Evolutionary conservation across 2,888 invertebrate genomes (phyloP).

Genomic region (Cremastobaeus sp.): DNA sequence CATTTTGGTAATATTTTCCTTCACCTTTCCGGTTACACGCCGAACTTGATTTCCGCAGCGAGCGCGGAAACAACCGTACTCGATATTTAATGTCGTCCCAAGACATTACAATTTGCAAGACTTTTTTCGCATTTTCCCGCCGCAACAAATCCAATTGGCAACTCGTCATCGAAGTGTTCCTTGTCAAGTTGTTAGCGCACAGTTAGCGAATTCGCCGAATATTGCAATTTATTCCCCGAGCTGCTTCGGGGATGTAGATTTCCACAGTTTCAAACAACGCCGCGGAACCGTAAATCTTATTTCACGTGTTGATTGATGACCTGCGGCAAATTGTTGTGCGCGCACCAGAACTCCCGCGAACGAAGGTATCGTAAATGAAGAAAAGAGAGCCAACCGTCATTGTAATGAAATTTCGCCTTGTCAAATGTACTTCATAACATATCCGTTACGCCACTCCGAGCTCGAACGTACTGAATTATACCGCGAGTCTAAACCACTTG

Average conservation of each 20-base stretch:
- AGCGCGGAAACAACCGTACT: too few species aligned
- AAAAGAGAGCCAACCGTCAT: constrained; percentile 44
- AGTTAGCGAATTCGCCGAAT: too few species aligned
- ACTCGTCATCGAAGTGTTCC: too few species aligned
- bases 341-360: constrained; percentile 34
- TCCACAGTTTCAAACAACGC: constrained; percentile 33
- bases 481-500: too few species aligned
- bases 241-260: constrained; percentile 24
- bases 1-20: constrained; percentile 47
- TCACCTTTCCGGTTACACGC: constrained; percentile 27
- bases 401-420: constrained; percentile 44
- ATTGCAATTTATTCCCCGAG: constrained; percentile 40
- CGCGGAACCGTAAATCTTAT: constrained; percentile 47
- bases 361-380: constrained; percentile 40
- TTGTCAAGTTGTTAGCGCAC: too few species aligned
- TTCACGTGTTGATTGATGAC: constrained; percentile 55
- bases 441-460: constrained; percentile 22
- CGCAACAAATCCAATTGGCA: too few species aligned
- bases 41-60: constrained; percentile 22
- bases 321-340: constrained; percentile 53
- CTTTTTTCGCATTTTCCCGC: too few species aligned
- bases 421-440: constrained; percentile 43
- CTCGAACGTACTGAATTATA: too few species aligned
- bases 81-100: too few species aligned
- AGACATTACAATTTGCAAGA: too few species aligned